Conservation (phyloP, 2,797 vertebrate genomes). For the Macroramphosus scolopax region DNA sequence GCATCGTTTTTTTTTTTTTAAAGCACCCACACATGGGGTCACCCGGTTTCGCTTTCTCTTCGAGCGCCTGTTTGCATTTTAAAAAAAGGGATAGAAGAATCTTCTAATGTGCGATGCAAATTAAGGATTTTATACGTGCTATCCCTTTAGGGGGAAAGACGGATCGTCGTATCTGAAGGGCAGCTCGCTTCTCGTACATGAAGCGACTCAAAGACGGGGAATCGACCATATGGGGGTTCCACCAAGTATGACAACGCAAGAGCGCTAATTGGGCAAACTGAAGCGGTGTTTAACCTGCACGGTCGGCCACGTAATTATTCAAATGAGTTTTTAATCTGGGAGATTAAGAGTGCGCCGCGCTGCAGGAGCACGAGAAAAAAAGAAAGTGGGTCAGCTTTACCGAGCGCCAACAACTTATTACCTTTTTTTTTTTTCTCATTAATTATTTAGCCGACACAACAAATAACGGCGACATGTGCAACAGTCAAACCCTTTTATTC, state of each 20-base stretch:
- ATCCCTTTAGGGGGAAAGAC: too few species aligned
- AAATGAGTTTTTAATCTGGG: conserved; percentile 54
- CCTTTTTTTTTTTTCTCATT: conserved; percentile 27
- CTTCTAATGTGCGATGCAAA: too few species aligned
- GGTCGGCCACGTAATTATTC: conserved; percentile 40
- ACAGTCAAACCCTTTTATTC: conserved; percentile 38
- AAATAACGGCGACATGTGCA: conserved; percentile 29
- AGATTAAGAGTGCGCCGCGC: conserved; percentile 34
- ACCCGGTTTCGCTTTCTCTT: too few species aligned
- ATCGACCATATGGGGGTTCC: too few species aligned
- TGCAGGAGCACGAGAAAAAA: neutral
- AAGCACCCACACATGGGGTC: neutral
- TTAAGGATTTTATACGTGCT: too few species aligned
- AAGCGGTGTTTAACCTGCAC: conserved; percentile 41
- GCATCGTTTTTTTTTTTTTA: too few species aligned
- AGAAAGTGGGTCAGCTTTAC: conserved; percentile 39
- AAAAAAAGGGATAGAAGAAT: too few species aligned
- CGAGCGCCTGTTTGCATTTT: too few species aligned
- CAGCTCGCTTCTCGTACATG: too few species aligned
- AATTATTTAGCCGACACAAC: conserved; percentile 27
- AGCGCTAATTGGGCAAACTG: conserved; percentile 36
- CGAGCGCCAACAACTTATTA: conserved; percentile 5
- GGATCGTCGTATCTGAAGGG: too few species aligned
- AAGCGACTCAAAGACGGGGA: too few species aligned
- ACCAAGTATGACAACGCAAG: neutral